Conservation (phyloP, 2,797 vertebrate genomes). For the Melanotaenia parkinsoni region DNA sequence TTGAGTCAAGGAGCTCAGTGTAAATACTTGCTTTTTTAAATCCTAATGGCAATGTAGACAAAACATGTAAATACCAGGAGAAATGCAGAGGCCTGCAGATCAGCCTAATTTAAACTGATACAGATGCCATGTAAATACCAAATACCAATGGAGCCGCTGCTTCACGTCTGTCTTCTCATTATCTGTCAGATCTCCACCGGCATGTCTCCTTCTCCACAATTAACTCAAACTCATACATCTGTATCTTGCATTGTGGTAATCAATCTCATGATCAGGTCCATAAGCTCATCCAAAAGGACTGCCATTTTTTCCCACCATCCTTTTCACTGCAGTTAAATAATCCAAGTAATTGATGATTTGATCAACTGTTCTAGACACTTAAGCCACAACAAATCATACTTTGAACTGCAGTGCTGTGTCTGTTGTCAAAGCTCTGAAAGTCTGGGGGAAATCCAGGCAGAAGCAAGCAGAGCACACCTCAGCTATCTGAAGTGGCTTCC, state of each 20-base stretch:
- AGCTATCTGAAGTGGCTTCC: conserved; percentile 65
- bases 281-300: conserved; percentile 27
- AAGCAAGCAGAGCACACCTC: conserved; percentile 53
- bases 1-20: background rate
- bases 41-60: conserved; percentile 9
- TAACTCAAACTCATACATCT: conserved; percentile 14
- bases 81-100: conserved; percentile 2
- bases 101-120: background rate
- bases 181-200: background rate
- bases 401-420: conserved; percentile 30
- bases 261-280: conserved; percentile 39
- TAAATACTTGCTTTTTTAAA: conserved; percentile 15
- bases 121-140: conserved; percentile 24
- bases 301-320: conserved; percentile 36
- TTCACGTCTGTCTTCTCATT: conserved; percentile 12
- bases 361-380: conserved; percentile 46
- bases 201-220: background rate
- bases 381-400: conserved; percentile 36
- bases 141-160: background rate
- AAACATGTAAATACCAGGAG: conserved; percentile 21
- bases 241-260: conserved; percentile 19
- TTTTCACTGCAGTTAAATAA: conserved; percentile 47
- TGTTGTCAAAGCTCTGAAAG: conserved; percentile 36
- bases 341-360: conserved; percentile 41
- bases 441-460: conserved; percentile 35